Conservation (phyloP, 2,888 invertebrate species). For the Tetheella fluctuosa region DNA sequence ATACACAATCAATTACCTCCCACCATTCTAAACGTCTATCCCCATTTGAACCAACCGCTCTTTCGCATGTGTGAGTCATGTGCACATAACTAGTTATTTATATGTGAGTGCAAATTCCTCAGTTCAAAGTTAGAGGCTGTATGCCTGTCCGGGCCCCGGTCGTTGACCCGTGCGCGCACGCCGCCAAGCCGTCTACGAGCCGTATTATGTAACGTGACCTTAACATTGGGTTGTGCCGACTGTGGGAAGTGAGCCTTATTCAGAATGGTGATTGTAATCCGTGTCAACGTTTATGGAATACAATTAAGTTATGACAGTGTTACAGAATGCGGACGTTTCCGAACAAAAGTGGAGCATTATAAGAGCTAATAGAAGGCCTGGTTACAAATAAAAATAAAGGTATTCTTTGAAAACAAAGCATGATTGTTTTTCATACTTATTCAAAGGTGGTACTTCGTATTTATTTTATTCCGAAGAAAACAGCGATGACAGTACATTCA, state of each 20-base stretch:
- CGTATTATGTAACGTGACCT: slow-evolving; percentile 76
- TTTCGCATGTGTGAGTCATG: slow-evolving; percentile 18
- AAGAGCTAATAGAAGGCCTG: neutral
- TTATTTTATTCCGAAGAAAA: too few relatives aligned
- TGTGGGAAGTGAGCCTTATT: slow-evolving; percentile 51
- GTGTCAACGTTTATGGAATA: slow-evolving; percentile 16
- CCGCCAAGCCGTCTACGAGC: slow-evolving; percentile 81
- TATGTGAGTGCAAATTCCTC: slow-evolving; percentile 62
- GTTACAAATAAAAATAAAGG: neutral
- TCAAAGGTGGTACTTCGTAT: neutral
- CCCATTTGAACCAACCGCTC: slow-evolving; percentile 25
- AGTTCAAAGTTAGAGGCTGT: slow-evolving; percentile 66
- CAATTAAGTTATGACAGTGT: slow-evolving; percentile 6
- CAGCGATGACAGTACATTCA: neutral
- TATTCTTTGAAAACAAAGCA: neutral
- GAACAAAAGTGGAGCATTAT: neutral
- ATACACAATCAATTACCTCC: slow-evolving; percentile 28
- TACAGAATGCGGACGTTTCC: neutral
- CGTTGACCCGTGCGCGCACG: slow-evolving; percentile 64
- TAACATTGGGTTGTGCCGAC: slow-evolving; percentile 62
- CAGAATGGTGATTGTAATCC: slow-evolving; percentile 25
- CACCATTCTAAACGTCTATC: slow-evolving; percentile 35
- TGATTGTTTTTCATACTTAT: neutral
- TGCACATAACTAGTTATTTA: slow-evolving; percentile 33
- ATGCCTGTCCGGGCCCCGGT: slow-evolving; percentile 78